These are phyloP conservation scores for Drosophila grimshawi DNA, from an alignment of 1,140 invertebrate genomes.

Conservation along the genomic window DNA sequence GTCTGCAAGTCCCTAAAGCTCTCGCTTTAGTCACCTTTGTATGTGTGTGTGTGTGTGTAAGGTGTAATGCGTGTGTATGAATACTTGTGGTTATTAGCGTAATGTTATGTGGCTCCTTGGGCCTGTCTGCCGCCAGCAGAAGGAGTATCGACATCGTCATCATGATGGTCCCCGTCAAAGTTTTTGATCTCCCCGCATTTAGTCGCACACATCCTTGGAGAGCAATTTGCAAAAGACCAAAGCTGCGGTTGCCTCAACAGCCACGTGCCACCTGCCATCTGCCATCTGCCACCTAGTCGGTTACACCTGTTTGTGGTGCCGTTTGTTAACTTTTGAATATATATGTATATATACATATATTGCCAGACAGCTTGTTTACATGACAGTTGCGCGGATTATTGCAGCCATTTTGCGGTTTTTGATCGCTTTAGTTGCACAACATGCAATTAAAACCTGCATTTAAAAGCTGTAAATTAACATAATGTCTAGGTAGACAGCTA, in stretches of 20 bases:
- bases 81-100: conserved; percentile 61
- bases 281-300: neutral
- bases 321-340: conserved; percentile 53
- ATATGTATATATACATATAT: conserved; percentile 51
- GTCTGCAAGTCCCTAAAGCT: neutral
- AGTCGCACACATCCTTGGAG: conserved; percentile 58
- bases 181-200: conserved; percentile 37
- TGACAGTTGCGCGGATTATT: conserved; percentile 43
- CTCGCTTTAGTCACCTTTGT: conserved; percentile 6
- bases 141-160: conserved; percentile 38
- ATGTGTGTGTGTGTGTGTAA: neutral
- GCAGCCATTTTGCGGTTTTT: conserved; percentile 46
- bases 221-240: conserved; percentile 52
- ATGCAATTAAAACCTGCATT: conserved; percentile 68
- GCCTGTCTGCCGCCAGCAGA: conserved; percentile 2
- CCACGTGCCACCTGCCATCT: neutral
- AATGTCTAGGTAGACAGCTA: conserved; percentile 44
- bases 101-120: conserved; percentile 50
- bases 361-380: conserved; percentile 42
- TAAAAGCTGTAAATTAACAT: conserved; percentile 74
- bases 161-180: conserved; percentile 44
- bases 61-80: neutral
- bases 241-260: conserved; percentile 18
- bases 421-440: conserved; percentile 58
- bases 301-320: conserved; percentile 51